These are phyloP conservation scores for Drosophila maculinotata DNA, from an alignment of 2,888 invertebrate species.

Conservation along the genomic window DNA sequence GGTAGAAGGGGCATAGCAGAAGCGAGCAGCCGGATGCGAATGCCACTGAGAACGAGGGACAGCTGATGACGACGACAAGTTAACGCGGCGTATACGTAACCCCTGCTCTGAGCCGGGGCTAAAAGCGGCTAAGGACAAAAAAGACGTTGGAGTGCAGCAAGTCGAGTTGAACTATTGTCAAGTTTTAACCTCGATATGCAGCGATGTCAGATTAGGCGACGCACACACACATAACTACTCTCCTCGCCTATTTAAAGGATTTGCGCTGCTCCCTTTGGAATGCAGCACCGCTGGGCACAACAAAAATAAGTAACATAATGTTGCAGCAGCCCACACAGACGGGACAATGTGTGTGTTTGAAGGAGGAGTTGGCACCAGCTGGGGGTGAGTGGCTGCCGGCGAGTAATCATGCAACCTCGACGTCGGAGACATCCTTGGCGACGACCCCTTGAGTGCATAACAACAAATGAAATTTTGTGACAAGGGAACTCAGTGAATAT, in stretches of 20 bases:
- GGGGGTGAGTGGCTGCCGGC: slow-evolving; percentile 4
- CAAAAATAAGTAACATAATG: slow-evolving; percentile 72
- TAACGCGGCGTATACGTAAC: slow-evolving; percentile 68
- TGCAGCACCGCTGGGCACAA: slow-evolving; percentile 58
- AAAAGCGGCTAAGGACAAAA: slow-evolving; percentile 65
- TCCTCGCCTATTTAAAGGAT: slow-evolving; percentile 2
- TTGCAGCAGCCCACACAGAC: slow-evolving; percentile 34
- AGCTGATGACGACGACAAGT: slow-evolving; percentile 40
- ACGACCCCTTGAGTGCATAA: slow-evolving; percentile 67
- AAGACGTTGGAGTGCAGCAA: slow-evolving; percentile 67
- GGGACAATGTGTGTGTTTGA: slow-evolving; percentile 36
- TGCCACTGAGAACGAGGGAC: slow-evolving; percentile 7
- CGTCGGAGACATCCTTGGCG: slow-evolving; percentile 45
- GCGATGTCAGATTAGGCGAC: slow-evolving; percentile 72
- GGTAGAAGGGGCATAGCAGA: slow-evolving; percentile 10
- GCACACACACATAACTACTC: slow-evolving; percentile 23
- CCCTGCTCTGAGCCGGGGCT: slow-evolving; percentile 36
- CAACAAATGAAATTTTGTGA: slow-evolving; percentile 77
- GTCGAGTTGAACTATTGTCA: slow-evolving; percentile 80
- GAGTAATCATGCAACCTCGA: slow-evolving; percentile 65
- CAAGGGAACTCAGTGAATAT: slow-evolving; percentile 36
- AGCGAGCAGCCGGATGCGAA: slow-evolving; percentile 10
- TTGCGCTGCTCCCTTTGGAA: slow-evolving; percentile 48
- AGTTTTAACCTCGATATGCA: slow-evolving; percentile 81
- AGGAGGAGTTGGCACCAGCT: slow-evolving; percentile 27